Evolutionary conservation across 1,140 invertebrate genomes (phyloP).

Genomic region (Gerris buenoi): DNA sequence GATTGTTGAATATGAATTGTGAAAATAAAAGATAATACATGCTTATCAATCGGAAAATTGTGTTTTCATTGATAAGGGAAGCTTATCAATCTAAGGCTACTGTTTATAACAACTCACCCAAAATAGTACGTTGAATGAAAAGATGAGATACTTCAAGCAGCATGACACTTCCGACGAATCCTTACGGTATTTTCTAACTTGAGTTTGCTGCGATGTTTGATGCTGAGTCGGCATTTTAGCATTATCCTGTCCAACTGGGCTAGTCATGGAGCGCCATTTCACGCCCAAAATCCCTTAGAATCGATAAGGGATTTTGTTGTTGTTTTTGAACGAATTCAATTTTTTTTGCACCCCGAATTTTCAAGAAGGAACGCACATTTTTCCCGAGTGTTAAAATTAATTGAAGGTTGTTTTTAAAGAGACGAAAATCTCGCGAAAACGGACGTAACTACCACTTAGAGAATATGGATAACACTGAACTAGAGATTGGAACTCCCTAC

Average conservation of each 20-base stretch:
- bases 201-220: not conserved
- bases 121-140: constrained; percentile 92
- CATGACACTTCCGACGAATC: constrained; percentile 89
- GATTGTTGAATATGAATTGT: too few species aligned
- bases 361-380: not conserved
- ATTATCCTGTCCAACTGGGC: not conserved
- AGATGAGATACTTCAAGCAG: constrained; percentile 92
- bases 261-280: too few species aligned
- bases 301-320: too few species aligned
- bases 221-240: not conserved
- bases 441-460: too few species aligned
- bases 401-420: not conserved
- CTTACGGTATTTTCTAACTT: constrained; percentile 52
- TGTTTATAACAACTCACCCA: constrained; percentile 83
- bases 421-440: not conserved
- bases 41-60: too few species aligned
- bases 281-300: too few species aligned
- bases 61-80: too few species aligned
- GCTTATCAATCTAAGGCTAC: too few species aligned
- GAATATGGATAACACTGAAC: too few species aligned
- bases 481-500: not conserved
- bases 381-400: not conserved
- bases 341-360: not conserved
- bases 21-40: too few species aligned
- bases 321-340: not conserved